Evolutionary conservation across 2,888 invertebrate genomes (phyloP).

Genomic region (Cinara cedri): DNA sequence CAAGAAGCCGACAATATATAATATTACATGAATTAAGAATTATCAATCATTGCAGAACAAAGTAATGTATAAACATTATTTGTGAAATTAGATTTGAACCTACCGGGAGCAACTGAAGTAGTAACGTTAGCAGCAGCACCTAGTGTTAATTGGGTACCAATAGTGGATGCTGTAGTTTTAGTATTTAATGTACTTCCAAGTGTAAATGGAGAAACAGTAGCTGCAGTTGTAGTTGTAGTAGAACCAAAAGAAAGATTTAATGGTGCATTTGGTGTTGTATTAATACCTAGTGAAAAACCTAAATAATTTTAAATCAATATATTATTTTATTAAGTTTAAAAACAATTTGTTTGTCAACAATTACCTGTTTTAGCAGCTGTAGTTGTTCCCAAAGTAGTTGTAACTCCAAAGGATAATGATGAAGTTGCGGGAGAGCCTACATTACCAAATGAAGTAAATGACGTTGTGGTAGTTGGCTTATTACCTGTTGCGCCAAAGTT

Average conservation of each 20-base stretch:
- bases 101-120: slow-evolving; percentile 34
- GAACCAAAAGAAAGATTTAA: slow-evolving; percentile 46
- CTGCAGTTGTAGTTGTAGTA: slow-evolving; percentile 4
- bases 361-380: slow-evolving; percentile 44
- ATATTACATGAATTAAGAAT: too few species aligned
- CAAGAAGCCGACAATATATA: too few species aligned
- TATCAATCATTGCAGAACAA: too few species aligned
- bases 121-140: slow-evolving; percentile 23
- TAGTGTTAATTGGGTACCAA: slow-evolving; percentile 37
- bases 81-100: neutral
- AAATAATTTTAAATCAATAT: neutral
- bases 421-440: slow-evolving; percentile 5
- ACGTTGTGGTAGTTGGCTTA: slow-evolving; percentile 10
- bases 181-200: slow-evolving; percentile 32
- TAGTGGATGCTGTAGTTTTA: slow-evolving; percentile 21
- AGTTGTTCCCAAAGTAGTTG: slow-evolving; percentile 21
- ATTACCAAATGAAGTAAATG: slow-evolving; percentile 31
- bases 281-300: slow-evolving; percentile 42
- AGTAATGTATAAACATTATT: neutral
- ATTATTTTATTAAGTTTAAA: neutral
- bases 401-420: slow-evolving; percentile 38
- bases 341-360: neutral
- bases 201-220: slow-evolving; percentile 37
- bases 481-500: slow-evolving; percentile 5
- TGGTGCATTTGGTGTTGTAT: slow-evolving; percentile 34